Base-by-base conservation (phyloP, 1,140 invertebrate genomes). In the Steinernema khuongi region DNA sequence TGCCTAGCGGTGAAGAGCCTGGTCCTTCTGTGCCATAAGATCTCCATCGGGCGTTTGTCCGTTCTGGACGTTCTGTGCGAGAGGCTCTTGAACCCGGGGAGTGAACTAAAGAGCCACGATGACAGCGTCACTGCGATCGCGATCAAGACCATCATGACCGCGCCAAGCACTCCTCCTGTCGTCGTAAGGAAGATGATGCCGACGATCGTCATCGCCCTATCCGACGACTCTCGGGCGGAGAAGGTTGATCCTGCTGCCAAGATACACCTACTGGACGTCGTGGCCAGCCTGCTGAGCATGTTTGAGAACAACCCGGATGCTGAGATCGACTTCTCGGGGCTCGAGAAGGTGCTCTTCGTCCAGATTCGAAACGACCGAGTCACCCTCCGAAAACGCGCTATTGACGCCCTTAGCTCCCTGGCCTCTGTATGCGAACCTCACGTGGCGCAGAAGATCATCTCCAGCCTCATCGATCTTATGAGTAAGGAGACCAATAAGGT, bases 1-100 rank as follows among this genome's bases (percentile, higher is more conserved):
- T 98, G 98, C 89, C 89, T 98, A 81, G 96, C 96, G 80, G 96
- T 99, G 0, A 97, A 97, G 90, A 98, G 94, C 86, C 89, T 98
- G 79, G 96, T 95, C 22, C 94, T 95, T 18, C 87, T 98, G 77
- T 94, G 97, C 18, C 33, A 72, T 7, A 60, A 22, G 19, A 22
- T 60, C 19, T 4, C 14, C 50, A 17, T 26, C 11, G 4, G 26
- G 4, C 50, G 26, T 14, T 11, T 60, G 50, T 26, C 4, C 50
- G 26, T 60, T 26, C 11, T 60, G 14, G 50, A 60, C 11, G 50
- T 60, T 60, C 50, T 60, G 7, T 60, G 50, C 50, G 22, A 60
- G 11, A 60, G 26, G 50, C 50, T 60, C 14, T n/a, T 60, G 50
- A 22, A 2, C 26, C 19, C 50, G 7, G 26, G 26, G 14, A 14